phyloP scores from a whole-genome alignment of 2,113 vertebrate genomes.

The Psophia crepitans region DNA sequence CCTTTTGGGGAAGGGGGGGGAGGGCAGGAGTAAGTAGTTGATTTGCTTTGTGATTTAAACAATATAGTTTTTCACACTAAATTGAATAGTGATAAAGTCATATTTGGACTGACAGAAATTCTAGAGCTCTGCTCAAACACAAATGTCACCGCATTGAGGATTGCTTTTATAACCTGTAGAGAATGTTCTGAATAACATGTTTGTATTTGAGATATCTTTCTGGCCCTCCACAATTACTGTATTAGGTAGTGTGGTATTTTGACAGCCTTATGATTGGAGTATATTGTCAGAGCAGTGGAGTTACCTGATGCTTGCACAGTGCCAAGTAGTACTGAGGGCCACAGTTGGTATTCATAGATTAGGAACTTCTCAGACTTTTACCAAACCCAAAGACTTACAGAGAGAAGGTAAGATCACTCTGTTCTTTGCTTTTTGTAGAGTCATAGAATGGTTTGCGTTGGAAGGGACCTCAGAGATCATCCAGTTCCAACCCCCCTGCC shows the following conservation, averaged over 20 bases:
- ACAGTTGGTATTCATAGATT: rapidly evolving
- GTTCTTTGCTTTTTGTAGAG: not conserved
- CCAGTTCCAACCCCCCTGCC: no score
- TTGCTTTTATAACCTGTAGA: not conserved
- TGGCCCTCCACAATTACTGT: not conserved
- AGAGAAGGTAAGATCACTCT: not conserved
- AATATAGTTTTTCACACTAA: not conserved
- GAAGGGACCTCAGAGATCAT: no score
- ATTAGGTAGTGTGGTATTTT: not conserved
- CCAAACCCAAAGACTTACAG: not conserved
- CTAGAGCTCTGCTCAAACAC: not conserved
- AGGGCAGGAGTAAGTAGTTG: not conserved
- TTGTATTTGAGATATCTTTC: not conserved
- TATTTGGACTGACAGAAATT: not conserved
- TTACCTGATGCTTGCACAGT: not conserved
- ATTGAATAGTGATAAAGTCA: not conserved
- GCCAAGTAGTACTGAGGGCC: not conserved
- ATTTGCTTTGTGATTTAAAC: not conserved
- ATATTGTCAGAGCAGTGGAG: not conserved
- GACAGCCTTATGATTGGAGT: not conserved
- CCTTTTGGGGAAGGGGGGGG: not conserved
- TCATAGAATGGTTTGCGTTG: no score
- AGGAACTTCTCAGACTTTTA: not conserved
- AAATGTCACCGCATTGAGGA: not conserved
- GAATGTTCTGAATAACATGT: not conserved